These are phyloP conservation scores for Tapera naevia DNA, from an alignment of 2,797 vertebrate genomes.

Conservation along the genomic window DNA sequence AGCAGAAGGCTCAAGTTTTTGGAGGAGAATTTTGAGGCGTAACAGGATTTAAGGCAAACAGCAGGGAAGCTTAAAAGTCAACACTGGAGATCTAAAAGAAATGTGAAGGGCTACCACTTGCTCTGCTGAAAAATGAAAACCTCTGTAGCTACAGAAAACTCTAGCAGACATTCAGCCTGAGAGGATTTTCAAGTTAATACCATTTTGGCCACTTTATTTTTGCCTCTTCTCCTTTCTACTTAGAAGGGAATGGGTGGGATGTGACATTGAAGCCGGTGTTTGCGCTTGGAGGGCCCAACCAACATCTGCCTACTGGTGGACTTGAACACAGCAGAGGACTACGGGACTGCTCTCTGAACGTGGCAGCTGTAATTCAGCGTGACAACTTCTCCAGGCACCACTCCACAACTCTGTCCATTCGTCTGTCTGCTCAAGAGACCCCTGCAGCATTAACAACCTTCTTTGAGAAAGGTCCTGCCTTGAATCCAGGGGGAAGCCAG, in stretches of 20 bases:
- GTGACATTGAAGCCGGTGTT: fast-evolving
- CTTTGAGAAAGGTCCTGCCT: not conserved
- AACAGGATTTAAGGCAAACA: not conserved
- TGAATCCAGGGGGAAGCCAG: not conserved
- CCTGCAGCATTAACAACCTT: not conserved
- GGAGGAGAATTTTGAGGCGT: not conserved
- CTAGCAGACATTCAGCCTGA: not conserved
- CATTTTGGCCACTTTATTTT: not conserved
- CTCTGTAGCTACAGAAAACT: not conserved
- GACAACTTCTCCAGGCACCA: not conserved
- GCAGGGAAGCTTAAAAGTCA: not conserved
- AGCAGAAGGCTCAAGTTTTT: not conserved
- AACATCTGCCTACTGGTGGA: fast-evolving
- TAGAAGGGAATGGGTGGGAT: not conserved
- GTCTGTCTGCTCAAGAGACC: not conserved
- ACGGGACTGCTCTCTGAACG: not conserved
- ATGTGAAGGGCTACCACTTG: not conserved
- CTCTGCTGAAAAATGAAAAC: not conserved
- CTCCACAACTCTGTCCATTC: not conserved
- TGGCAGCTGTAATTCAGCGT: not conserved
- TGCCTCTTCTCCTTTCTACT: not conserved
- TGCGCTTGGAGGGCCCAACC: not conserved
- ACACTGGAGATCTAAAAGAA: not conserved
- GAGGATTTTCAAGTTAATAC: not conserved
- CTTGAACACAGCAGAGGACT: not conserved